Percentiles rank a stretch among this genome's conserved stretches.
phyloP scores from a whole-genome alignment of 2,888 invertebrate species.

The Tipula unca region DNA sequence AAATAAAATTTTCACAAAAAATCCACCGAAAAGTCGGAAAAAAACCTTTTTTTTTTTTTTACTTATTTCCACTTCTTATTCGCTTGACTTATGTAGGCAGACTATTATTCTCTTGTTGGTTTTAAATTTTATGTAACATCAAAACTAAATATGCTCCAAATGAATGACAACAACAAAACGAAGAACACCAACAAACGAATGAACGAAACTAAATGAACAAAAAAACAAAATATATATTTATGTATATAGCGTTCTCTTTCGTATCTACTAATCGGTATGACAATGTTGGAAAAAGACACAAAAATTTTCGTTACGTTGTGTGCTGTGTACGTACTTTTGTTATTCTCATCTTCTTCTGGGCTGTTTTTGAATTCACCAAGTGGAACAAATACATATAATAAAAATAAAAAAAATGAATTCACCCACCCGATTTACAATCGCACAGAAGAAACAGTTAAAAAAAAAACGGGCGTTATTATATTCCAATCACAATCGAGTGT shows the following conservation, averaged over 20 bases:
- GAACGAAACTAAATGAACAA: background rate
- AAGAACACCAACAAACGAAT: background rate
- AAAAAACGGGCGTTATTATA: background rate
- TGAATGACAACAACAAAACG: background rate
- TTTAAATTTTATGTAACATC: conserved; percentile 16
- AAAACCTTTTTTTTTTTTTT: background rate
- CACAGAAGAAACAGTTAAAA: background rate
- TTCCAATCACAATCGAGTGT: conserved; percentile 14
- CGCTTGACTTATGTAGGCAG: conserved; percentile 18
- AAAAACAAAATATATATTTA: no score
- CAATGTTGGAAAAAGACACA: background rate
- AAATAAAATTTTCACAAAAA: background rate
- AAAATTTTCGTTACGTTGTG: background rate
- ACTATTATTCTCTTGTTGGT: conserved; percentile 17
- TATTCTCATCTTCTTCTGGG: background rate
- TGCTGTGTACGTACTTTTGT: background rate
- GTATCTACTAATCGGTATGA: background rate
- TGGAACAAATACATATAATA: background rate
- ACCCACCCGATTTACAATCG: background rate
- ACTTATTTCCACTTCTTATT: conserved; percentile 15
- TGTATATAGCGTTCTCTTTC: background rate
- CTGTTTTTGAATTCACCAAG: background rate
- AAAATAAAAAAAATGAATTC: background rate
- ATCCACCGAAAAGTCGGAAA: background rate
- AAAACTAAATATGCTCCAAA: background rate